Percentiles rank a stretch among this genome's conserved stretches.
Conservation (phyloP, 1,140 invertebrate species). For the Microvelia longipes region DNA sequence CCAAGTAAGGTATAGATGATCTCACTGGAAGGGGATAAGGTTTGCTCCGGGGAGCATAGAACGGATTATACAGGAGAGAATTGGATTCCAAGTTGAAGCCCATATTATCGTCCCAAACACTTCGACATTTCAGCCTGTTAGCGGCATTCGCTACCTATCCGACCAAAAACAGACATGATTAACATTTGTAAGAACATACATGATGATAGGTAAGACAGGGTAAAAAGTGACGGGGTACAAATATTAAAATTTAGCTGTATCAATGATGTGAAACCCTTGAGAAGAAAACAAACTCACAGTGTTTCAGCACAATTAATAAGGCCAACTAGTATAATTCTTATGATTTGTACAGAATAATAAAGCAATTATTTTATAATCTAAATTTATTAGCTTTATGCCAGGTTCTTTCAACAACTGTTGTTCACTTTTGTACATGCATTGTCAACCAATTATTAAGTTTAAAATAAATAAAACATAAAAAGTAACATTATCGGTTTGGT, state of each 20-base stretch:
- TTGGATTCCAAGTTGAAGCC: constrained; percentile 53
- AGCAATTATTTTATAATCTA: no score
- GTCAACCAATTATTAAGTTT: no score
- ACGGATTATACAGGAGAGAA: constrained; percentile 67
- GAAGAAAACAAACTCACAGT: background rate
- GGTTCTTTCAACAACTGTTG: no score
- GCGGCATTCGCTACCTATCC: background rate
- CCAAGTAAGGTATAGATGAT: constrained; percentile 39
- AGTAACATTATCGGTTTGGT: no score
- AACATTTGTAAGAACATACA: background rate
- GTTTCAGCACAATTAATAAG: no score
- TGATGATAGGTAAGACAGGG: background rate
- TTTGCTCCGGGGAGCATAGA: constrained; percentile 30
- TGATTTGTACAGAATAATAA: no score
- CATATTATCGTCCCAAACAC: constrained; percentile 73
- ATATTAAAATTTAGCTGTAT: background rate
- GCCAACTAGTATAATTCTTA: no score
- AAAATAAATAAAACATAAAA: no score
- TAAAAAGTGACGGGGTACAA: background rate
- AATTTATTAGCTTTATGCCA: no score
- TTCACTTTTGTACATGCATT: no score
- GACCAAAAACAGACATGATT: background rate
- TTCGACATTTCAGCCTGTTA: constrained; percentile 44
- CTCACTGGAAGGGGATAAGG: constrained; percentile 26
- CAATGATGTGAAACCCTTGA: background rate